Percentiles rank a stretch among this genome's conserved stretches.
Conservation (phyloP, 1,140 invertebrate genomes). For the Zaprionus davidi region DNA sequence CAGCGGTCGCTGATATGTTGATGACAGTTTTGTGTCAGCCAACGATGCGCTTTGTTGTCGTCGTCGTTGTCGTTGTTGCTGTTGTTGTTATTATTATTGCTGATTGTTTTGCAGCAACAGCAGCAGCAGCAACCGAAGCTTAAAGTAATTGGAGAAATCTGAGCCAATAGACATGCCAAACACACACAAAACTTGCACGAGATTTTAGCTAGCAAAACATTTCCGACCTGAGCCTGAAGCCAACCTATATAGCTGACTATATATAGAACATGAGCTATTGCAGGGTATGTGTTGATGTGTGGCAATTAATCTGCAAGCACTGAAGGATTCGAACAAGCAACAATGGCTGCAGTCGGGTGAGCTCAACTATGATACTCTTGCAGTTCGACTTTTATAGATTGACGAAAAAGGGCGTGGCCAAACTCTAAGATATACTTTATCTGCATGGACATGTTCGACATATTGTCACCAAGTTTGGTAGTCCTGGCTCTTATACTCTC, state of each 20-base stretch:
- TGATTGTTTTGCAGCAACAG: not conserved
- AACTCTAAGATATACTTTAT: no score
- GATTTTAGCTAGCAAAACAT: not conserved
- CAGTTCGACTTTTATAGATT: no score
- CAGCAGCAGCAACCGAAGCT: conserved; percentile 2
- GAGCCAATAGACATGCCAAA: conserved; percentile 23
- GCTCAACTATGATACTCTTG: no score
- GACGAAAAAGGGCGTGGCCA: no score
- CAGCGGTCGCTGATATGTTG: conserved; percentile 54
- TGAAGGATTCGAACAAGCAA: no score
- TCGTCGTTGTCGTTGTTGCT: conserved; percentile 6
- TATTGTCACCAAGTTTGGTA: no score
- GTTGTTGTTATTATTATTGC: conserved; percentile 12
- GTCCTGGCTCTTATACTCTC: no score
- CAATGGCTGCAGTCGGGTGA: no score
- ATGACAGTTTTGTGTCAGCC: conserved; percentile 75
- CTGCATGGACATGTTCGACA: no score
- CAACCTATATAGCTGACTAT: not conserved
- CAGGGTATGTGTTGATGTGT: not conserved
- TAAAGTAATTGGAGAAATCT: conserved; percentile 80
- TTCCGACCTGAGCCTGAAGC: not conserved
- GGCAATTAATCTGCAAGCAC: no score
- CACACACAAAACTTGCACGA: conserved; percentile 2
- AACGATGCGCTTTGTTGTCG: conserved; percentile 42
- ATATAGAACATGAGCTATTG: not conserved